Base-by-base conservation (phyloP, 2,113 vertebrate genomes). In the Alectura lathami region DNA sequence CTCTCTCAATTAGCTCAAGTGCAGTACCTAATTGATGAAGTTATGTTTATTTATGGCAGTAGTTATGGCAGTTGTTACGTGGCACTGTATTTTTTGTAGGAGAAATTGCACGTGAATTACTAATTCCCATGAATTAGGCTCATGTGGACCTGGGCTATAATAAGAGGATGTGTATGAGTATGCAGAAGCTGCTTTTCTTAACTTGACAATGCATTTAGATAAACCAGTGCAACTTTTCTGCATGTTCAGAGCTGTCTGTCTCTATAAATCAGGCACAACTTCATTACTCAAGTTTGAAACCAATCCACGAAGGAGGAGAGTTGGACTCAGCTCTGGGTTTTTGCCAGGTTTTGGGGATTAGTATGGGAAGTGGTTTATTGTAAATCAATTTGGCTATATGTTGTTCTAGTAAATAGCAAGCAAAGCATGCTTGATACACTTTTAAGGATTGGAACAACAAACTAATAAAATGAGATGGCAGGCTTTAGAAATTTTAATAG, bases 321-420 rank as follows among this genome's bases (percentile, higher is more conserved):
- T 53, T 86, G 53, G 70, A 78, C 40, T 54, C 21, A 43, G 21
- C 68, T 69, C 50, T 94, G 91, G 53, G 20, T 2, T 76, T 83
- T 50, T 91, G 78, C 50, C 42, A 93, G 36, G 20, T 63, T 82
- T 83, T 2, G 68, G 29, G 68, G 79, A 80, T 75, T 82, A 63
- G 23, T 23, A 32, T 54, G 32, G 67, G 38, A 91, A 93, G 42
- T 47, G 14, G 27, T 77, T 88, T 93, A 60, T 73, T 73, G 57
- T 66, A 94, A 95, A 93, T 91, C 53, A 77, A 20, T 67, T 87
- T 89, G 67, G 8, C 34, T 80, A 26, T 62, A 56, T 88, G 29
- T n/a, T 82, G 53, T 67, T 70, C 38, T 8, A 79, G 30, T 66
- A 84, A 92, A 77, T 73, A 89, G 84, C 36, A 73, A 73, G 17